These are phyloP conservation scores for Daktulosphaira vitifoliae DNA, from an alignment of 1,140 invertebrate genomes.

Conservation along the genomic window DNA sequence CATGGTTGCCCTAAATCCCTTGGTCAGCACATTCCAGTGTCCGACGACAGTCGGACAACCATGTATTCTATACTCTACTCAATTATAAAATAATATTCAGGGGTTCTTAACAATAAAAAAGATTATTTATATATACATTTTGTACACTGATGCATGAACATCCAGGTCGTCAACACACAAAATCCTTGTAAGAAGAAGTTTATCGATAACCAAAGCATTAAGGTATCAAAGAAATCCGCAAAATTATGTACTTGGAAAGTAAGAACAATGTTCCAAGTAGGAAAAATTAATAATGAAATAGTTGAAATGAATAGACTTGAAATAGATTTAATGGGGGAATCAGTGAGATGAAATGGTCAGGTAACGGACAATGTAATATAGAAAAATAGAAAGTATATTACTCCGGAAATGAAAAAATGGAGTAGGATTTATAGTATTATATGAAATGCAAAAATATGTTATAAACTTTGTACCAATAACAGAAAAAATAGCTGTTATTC, in stretches of 20 bases:
- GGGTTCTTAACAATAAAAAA: no score
- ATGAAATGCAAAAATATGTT: not conserved
- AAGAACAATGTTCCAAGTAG: conserved; percentile 31
- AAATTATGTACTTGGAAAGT: conserved; percentile 32
- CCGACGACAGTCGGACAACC: no score
- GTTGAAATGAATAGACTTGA: conserved; percentile 31
- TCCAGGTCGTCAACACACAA: conserved; percentile 3
- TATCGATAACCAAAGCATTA: not conserved
- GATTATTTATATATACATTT: no score
- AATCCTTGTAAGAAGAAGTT: conserved; percentile 3
- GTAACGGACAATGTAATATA: not conserved
- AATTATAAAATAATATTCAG: no score
- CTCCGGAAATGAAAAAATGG: not conserved
- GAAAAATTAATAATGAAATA: conserved; percentile 33
- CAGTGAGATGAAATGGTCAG: not conserved
- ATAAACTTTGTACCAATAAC: not conserved
- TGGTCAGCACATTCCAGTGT: no score
- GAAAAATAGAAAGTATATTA: not conserved
- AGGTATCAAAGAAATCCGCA: not conserved
- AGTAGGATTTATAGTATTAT: not conserved
- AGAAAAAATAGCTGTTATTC: not conserved
- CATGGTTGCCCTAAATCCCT: no score
- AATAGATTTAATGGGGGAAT: conserved; percentile 1
- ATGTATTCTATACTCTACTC: no score
- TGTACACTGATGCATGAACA: no score